These are phyloP conservation scores for Rhyacichthys aspro DNA, from an alignment of 2,797 vertebrate species.

Conservation along the genomic window DNA sequence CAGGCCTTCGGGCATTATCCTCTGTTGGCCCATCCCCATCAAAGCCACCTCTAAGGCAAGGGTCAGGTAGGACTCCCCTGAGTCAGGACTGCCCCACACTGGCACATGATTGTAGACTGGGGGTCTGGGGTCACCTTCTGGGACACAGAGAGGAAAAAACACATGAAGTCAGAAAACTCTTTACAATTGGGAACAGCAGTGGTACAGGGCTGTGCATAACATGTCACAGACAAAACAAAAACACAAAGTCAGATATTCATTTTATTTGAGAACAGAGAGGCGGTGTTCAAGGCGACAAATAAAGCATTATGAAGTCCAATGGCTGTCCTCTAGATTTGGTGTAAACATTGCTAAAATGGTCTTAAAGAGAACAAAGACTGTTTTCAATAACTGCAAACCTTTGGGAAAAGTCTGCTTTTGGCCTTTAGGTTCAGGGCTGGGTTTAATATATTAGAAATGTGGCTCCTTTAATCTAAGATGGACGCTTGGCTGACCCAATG, in stretches of 20 bases:
- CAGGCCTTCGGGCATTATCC: conserved; percentile 96
- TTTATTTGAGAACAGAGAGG: neutral
- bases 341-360: neutral
- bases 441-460: conserved; percentile 5
- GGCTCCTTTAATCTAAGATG: conserved; percentile 44
- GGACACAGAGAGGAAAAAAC: neutral
- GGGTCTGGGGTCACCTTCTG: conserved; percentile 91
- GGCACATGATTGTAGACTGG: conserved; percentile 94
- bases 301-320: neutral
- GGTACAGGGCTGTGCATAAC: too few relatives aligned
- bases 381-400: conserved; percentile 2
- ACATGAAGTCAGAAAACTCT: neutral
- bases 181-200: too few relatives aligned
- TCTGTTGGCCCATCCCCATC: conserved; percentile 98
- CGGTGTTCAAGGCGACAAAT: neutral
- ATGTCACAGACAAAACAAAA: too few relatives aligned
- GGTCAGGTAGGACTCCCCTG: conserved; percentile 91
- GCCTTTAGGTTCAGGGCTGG: neutral
- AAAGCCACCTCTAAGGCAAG: conserved; percentile 94
- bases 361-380: conserved; percentile 4
- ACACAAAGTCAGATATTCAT: neutral
- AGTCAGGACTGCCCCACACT: conserved; percentile 84
- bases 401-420: neutral
- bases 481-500: conserved; percentile 26
- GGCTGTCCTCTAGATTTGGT: neutral